Base-by-base conservation (phyloP, 2,888 invertebrate genomes). In the Phengaris arion region DNA sequence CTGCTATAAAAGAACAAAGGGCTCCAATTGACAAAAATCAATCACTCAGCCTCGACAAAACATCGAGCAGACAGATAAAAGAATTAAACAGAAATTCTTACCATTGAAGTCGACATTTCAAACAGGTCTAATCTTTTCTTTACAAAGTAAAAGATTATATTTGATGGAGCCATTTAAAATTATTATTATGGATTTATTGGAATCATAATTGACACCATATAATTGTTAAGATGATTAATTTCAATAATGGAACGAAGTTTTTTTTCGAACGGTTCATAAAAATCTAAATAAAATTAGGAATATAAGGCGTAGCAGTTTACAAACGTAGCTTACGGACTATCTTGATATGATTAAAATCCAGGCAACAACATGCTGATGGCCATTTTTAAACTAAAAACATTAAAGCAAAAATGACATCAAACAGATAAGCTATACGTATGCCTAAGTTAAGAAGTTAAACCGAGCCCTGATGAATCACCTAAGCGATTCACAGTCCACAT, bases 21-120 rank as follows among this genome's bases (percentile, higher is more conserved):
- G 64, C 64, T 64, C 64, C 64, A 12, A 64, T 45, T 64, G 64
- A 64, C 64, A 64, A 35, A 64, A 64, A 64, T 64, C 64, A 64
- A 64, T 64, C 64, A 64, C 64, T 64, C 64, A 45, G 64, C 64
- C 64, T 64, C 64, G 13, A 64, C 35, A 64, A 64, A 64, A 64
- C 45, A 13, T 64, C 64, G 64, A 12, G 64, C 45, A 12, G 64
- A 64, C 45, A 64, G 35, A 64, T 45, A 35, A 64, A 35, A 35
- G 35, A 64, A 64, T 64, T 64, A 64, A 52, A 52, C 52, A 52
- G 35, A 64, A 45, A 64, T 64, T 64, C 35, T 64, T 35, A 35
- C 35, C 13, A 64, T 64, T 35, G 13, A 64, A 64, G 12, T 64
- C 64, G 12, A 64, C 35, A 64, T 64, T 35, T 35, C 64, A 64